Evolutionary conservation across 2,888 invertebrate species (phyloP).

Genomic region (Ennomos erosarius): DNA sequence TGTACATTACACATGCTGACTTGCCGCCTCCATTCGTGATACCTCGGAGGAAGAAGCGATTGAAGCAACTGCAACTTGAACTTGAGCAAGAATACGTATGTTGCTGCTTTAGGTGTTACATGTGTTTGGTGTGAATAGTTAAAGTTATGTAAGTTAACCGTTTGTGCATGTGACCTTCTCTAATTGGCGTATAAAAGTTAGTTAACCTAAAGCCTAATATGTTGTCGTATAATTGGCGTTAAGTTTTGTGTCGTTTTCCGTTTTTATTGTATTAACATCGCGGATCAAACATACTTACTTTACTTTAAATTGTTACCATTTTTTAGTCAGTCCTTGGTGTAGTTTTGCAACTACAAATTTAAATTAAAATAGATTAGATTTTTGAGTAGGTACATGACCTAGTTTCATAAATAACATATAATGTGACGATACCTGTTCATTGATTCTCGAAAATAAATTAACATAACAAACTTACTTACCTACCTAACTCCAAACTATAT

Average conservation of each 20-base stretch:
- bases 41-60: conserved; percentile 76
- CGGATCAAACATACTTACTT: no score
- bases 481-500: no score
- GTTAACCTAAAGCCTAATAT: background rate
- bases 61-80: conserved; percentile 73
- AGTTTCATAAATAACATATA: no score
- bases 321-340: no score
- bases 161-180: conserved; percentile 43
- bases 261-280: no score
- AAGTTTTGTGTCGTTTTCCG: background rate
- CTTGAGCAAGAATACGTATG: conserved; percentile 63
- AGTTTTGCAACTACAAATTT: no score
- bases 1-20: conserved; percentile 77
- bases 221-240: background rate
- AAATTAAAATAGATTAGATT: no score
- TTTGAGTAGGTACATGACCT: no score
- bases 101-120: conserved; percentile 39
- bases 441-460: no score
- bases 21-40: conserved; percentile 74
- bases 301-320: no score
- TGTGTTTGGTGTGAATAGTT: conserved; percentile 36
- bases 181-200: conserved; percentile 33
- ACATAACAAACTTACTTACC: no score
- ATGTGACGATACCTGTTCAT: no score
- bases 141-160: conserved; percentile 45